Evolutionary conservation across 1,140 invertebrate species (phyloP).

Genomic region (Drosophila biarmipes): DNA sequence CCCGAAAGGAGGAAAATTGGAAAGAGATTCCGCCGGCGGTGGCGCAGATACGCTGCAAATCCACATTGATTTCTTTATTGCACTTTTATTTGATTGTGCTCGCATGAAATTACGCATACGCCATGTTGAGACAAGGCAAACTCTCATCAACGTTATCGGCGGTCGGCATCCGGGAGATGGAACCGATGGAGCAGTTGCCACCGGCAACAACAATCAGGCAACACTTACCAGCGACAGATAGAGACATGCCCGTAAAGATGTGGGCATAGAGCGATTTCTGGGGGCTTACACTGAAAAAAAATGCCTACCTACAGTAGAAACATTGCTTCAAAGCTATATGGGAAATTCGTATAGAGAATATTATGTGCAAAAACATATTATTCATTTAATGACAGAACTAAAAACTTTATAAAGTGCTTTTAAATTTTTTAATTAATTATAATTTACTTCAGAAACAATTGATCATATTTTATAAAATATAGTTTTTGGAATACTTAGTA

Average conservation of each 20-base stretch:
- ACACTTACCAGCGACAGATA: slow-evolving; percentile 60
- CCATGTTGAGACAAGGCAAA: slow-evolving; percentile 72
- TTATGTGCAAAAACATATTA: too few species aligned
- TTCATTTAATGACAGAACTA: too few species aligned
- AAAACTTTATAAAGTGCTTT: too few species aligned
- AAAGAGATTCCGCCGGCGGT: slow-evolving; percentile 18
- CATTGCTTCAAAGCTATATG: too few species aligned
- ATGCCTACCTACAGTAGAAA: not conserved
- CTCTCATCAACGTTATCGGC: slow-evolving; percentile 73
- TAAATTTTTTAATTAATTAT: too few species aligned
- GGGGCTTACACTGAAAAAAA: slow-evolving; percentile 4
- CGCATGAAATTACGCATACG: slow-evolving; percentile 79
- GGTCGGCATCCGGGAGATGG: slow-evolving; percentile 38
- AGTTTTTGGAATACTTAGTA: too few species aligned
- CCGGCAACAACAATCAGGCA: slow-evolving; percentile 65
- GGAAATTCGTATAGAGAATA: too few species aligned
- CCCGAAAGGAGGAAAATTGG: not conserved
- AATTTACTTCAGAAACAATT: too few species aligned
- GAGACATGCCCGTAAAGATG: slow-evolving; percentile 37
- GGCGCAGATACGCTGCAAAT: slow-evolving; percentile 48
- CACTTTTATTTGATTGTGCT: slow-evolving; percentile 81
- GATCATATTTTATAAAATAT: too few species aligned
- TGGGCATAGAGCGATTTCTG: slow-evolving; percentile 7
- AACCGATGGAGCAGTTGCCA: slow-evolving; percentile 32
- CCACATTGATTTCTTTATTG: slow-evolving; percentile 82